These are phyloP conservation scores for Drosophila anomelani DNA, from an alignment of 2,888 invertebrate species.

Conservation along the genomic window DNA sequence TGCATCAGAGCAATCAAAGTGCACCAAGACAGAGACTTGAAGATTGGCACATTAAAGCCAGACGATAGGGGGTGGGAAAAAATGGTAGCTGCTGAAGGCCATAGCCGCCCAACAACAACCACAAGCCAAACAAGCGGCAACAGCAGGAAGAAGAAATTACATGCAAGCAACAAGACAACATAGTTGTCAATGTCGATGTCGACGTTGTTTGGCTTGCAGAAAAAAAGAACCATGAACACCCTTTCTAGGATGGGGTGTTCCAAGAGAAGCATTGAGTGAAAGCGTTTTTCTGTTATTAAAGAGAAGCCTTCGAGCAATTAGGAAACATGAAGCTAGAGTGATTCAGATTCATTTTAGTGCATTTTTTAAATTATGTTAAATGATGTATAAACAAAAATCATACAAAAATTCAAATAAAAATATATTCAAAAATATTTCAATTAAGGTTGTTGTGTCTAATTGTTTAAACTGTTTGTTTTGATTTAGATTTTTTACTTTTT, in stretches of 20 bases:
- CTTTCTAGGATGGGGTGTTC: background rate
- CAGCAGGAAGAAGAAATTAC: slow-evolving; percentile 67
- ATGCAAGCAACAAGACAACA: slow-evolving; percentile 56
- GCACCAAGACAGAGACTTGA: slow-evolving; percentile 59
- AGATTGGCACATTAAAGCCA: slow-evolving; percentile 57
- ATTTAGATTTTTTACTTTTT: too few species aligned
- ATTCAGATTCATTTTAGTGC: background rate
- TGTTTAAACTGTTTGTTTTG: too few species aligned
- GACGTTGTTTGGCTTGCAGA: slow-evolving; percentile 38
- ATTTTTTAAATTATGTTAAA: background rate
- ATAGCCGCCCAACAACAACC: slow-evolving; percentile 45
- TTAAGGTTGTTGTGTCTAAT: too few species aligned
- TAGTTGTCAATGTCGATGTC: slow-evolving; percentile 64
- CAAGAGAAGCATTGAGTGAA: background rate
- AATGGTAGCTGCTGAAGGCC: slow-evolving; percentile 1
- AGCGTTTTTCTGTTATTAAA: background rate
- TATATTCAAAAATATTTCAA: too few species aligned
- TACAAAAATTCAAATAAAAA: too few species aligned
- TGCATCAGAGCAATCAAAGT: slow-evolving; percentile 66
- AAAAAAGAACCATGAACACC: slow-evolving; percentile 35
- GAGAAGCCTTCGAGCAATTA: too few species aligned
- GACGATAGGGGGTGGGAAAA: slow-evolving; percentile 27
- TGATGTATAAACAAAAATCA: background rate
- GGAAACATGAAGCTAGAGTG: too few species aligned
- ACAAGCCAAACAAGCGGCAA: slow-evolving; percentile 72